A percentile compares a stretch with the other conserved stretches of the same genome.
phyloP scores from a whole-genome alignment of 2,888 invertebrate genomes.

The Sarcophaga caerulescens region DNA sequence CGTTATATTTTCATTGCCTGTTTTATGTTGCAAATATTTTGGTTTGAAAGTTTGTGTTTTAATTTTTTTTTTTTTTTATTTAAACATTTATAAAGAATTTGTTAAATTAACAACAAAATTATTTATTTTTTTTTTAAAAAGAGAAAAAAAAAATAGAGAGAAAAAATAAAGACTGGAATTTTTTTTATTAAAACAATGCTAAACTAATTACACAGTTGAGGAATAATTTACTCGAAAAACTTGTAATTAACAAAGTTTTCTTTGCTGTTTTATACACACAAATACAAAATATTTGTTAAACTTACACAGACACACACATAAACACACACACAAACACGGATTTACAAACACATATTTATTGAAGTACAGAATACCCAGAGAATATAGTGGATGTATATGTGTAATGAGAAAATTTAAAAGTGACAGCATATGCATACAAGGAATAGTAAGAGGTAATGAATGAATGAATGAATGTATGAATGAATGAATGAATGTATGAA shows the following conservation, averaged over 20 bases:
- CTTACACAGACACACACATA: neutral
- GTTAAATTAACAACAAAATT: too few relatives aligned
- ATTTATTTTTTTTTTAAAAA: too few relatives aligned
- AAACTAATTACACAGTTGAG: conserved; percentile 47
- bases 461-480: too few relatives aligned
- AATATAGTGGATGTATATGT: too few relatives aligned
- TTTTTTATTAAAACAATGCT: conserved; percentile 29
- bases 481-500: too few relatives aligned
- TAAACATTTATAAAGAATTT: neutral
- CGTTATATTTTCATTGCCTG: neutral
- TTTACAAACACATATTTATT: neutral
- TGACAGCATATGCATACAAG: too few relatives aligned
- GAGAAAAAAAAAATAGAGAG: too few relatives aligned
- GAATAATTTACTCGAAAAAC: conserved; percentile 44
- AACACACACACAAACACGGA: too few relatives aligned
- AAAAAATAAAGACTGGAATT: neutral
- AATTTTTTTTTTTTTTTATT: conserved; percentile 6
- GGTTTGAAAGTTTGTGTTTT: neutral
- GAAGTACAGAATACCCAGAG: neutral
- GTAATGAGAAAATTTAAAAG: too few relatives aligned
- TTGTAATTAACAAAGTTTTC: conserved; percentile 59
- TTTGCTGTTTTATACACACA: neutral
- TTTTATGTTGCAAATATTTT: neutral
- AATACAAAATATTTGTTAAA: neutral
- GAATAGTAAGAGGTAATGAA: too few relatives aligned